A percentile compares a stretch with the other conserved stretches of the same genome.
These are phyloP conservation scores for Spatulosminthurus flaviceps DNA, from an alignment of 2,888 invertebrate genomes.

Conservation along the genomic window DNA sequence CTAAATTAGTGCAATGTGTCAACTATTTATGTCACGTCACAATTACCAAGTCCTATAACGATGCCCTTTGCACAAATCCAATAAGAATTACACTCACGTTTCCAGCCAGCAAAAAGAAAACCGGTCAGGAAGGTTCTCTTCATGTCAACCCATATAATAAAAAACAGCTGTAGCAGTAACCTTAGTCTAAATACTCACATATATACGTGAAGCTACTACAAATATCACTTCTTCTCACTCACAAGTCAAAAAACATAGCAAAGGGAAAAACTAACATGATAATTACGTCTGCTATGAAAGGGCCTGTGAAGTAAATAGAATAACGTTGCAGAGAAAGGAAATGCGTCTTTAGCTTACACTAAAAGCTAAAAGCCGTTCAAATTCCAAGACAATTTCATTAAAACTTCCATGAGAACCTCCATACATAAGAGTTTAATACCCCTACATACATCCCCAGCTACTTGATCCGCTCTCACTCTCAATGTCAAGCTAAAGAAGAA, in stretches of 20 bases:
- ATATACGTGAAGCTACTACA: too few relatives aligned
- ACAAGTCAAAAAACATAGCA: too few relatives aligned
- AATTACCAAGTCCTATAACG: constrained; percentile 1
- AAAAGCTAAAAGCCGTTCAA: too few relatives aligned
- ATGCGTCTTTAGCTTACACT: too few relatives aligned
- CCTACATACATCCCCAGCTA: background rate
- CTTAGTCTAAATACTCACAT: too few relatives aligned
- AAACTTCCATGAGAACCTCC: background rate
- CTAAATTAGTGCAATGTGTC: constrained; percentile 12
- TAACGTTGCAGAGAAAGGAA: too few relatives aligned
- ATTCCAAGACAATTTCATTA: constrained; percentile 31
- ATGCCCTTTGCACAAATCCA: background rate
- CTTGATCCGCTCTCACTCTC: background rate
- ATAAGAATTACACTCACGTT: constrained; percentile 18
- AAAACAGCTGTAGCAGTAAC: background rate
- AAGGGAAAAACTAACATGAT: too few relatives aligned
- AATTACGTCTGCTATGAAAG: too few relatives aligned
- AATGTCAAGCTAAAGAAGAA: background rate
- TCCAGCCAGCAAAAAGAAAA: background rate
- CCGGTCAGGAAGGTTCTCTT: background rate
- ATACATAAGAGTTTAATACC: too few relatives aligned
- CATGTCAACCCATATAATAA: background rate
- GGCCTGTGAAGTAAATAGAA: too few relatives aligned
- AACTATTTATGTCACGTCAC: constrained; percentile 18
- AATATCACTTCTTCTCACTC: too few relatives aligned